Evolutionary conservation across 1,140 invertebrate species (phyloP), one percentile per base, ranked within the genome.

Genomic region (Arion vulgaris): DNA sequence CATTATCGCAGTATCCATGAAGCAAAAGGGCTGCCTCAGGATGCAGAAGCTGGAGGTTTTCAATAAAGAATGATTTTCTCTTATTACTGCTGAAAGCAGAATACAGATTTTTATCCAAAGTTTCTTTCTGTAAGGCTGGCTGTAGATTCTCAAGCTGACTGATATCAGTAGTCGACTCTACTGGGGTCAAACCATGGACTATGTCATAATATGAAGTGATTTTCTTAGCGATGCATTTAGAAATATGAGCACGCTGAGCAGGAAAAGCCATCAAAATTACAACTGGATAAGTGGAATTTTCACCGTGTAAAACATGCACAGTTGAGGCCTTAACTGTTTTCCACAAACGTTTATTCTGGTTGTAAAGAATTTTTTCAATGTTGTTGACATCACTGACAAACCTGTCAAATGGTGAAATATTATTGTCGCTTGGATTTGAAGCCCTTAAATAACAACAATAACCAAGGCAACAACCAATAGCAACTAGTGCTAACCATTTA

Each of bases 1-100:
- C 89, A 39, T 85, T 85, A 75, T 90, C 89, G 81, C 89, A 90
- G 68, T 86, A 89, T 34, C 86, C 88, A 86, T 90, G 89, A 17
- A 90, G 83, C 23, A 90, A 77, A 28, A 90, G 81, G 11, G 87
- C 84, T 26, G 86, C 87, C 36, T 81, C 57, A 0, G 87, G 85
- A 2, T 83, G 68, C 11, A 90, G 72, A 0, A 53, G 41, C 69
- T 90, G 88, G 36, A 90, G 68, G 80, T 89, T 86, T 74, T 88
- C 86, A 26, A 90, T 66, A 17, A 89, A 82, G 34, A 89, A 75
- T 26, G 83, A 83, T 69, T 82, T 81, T 17, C 51, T 32, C 13
- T 80, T 36, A 9, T 34, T 72, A 17, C 66, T 62, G 4, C 73
- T 53, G 72, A 88, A 85, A 74, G 83, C 81, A 13, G 53, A 19